Evolutionary conservation across 2,888 invertebrate genomes (phyloP).

Genomic region (Sarcophaga subvicina): DNA sequence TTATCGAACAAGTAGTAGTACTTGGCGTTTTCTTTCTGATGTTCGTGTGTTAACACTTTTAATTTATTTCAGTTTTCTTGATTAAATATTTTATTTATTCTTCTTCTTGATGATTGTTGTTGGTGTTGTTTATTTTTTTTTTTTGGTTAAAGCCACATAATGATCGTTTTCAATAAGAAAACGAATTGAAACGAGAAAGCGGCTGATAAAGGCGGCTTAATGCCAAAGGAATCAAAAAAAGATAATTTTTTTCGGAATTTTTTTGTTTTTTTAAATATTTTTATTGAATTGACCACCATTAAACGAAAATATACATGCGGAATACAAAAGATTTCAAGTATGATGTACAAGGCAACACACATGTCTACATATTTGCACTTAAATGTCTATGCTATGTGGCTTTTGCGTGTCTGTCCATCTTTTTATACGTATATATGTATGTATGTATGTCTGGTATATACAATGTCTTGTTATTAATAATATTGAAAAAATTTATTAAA

Average conservation of each 20-base stretch:
- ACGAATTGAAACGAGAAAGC: constrained; percentile 56
- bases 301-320: constrained; percentile 38
- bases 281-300: constrained; percentile 55
- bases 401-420: not conserved
- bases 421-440: not conserved
- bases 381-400: not conserved
- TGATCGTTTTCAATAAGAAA: not conserved
- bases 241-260: constrained; percentile 18
- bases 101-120: not conserved
- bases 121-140: too few species aligned
- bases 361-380: not conserved
- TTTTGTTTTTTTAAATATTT: constrained; percentile 3
- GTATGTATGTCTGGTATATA: not conserved
- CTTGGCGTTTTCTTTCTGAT: constrained; percentile 45
- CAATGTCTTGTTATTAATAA: not conserved
- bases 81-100: constrained; percentile 7
- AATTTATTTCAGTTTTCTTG: constrained; percentile 29
- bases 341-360: constrained; percentile 7
- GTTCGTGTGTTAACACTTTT: constrained; percentile 58
- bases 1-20: constrained; percentile 45
- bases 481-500: constrained; percentile 51
- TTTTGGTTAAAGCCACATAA: not conserved
- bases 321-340: constrained; percentile 47
- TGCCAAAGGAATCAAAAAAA: constrained; percentile 45
- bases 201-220: constrained; percentile 64